A percentile compares a stretch with the other conserved stretches of the same genome.
Conservation (phyloP, 1,140 invertebrate species). For the Tenebrio molitor region DNA sequence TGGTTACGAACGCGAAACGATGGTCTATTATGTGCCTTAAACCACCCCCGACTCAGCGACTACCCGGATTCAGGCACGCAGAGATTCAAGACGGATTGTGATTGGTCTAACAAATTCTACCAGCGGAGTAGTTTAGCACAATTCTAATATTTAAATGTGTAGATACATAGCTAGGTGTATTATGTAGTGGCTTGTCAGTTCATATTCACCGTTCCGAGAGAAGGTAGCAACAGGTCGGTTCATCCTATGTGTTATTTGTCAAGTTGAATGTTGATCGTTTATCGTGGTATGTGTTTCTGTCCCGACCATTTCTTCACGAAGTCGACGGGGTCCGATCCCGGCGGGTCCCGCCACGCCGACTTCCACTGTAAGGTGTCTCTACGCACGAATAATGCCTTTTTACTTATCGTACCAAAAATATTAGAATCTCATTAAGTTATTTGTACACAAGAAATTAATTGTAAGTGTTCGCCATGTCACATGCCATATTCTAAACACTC, state of each 20-base stretch:
- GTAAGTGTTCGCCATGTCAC: slow-evolving; percentile 60
- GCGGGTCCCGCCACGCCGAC: background rate
- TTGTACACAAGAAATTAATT: slow-evolving; percentile 50
- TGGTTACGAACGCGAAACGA: slow-evolving; percentile 7
- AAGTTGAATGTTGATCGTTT: slow-evolving; percentile 61
- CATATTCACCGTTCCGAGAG: slow-evolving; percentile 51
- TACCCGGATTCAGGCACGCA: background rate
- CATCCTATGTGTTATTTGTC: slow-evolving; percentile 59
- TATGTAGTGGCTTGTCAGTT: slow-evolving; percentile 57
- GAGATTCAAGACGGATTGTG: slow-evolving; percentile 13
- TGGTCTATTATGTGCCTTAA: slow-evolving; percentile 44
- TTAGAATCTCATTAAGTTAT: slow-evolving; percentile 50
- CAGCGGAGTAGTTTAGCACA: slow-evolving; percentile 51
- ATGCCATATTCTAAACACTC: slow-evolving; percentile 62
- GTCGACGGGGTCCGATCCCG: background rate
- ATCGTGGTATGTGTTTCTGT: slow-evolving; percentile 56
- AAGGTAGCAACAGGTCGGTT: slow-evolving; percentile 44
- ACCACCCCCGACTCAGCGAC: background rate
- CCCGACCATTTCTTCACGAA: slow-evolving; percentile 42
- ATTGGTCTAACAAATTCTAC: slow-evolving; percentile 53
- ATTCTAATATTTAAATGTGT: slow-evolving; percentile 60
- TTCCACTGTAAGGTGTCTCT: slow-evolving; percentile 40
- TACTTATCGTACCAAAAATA: slow-evolving; percentile 55
- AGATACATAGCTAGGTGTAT: slow-evolving; percentile 58
- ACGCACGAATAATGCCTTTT: slow-evolving; percentile 51